phyloP scores from a whole-genome alignment of 2,113 vertebrate species.

The Myotis lucifugus region DNA sequence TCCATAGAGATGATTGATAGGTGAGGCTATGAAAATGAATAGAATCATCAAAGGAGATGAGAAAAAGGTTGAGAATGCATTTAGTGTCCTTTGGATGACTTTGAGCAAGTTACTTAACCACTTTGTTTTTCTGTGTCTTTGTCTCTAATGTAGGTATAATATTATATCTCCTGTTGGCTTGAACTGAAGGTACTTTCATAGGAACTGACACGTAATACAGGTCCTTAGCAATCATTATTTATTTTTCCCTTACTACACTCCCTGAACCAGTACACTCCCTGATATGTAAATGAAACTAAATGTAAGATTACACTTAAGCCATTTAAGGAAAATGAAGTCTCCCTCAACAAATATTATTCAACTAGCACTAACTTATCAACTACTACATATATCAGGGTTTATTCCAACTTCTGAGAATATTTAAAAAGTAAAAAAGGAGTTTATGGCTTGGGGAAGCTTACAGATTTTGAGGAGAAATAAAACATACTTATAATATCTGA shows the following conservation, averaged over 20 bases:
- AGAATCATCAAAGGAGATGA: not conserved
- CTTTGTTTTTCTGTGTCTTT: not conserved
- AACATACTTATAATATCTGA: not conserved
- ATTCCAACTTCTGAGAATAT: not conserved
- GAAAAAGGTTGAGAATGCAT: not conserved
- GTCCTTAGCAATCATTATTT: not conserved
- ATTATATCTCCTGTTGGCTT: not conserved
- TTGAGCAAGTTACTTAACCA: not conserved
- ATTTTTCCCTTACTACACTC: not conserved
- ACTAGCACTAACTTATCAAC: not conserved
- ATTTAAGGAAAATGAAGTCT: not conserved
- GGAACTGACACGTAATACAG: not conserved
- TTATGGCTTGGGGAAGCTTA: not conserved
- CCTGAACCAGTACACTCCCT: not conserved
- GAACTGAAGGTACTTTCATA: not conserved
- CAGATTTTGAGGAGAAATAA: not conserved
- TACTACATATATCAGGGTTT: not conserved
- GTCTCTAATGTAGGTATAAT: not conserved
- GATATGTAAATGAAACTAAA: not conserved
- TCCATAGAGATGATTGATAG: not conserved
- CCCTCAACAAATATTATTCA: not conserved
- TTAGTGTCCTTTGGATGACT: not conserved
- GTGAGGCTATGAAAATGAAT: not conserved
- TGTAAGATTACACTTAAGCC: not conserved
- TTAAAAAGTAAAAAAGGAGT: not conserved